Conservation (phyloP, 2,113 vertebrate species). For the Symphodus melops region DNA sequence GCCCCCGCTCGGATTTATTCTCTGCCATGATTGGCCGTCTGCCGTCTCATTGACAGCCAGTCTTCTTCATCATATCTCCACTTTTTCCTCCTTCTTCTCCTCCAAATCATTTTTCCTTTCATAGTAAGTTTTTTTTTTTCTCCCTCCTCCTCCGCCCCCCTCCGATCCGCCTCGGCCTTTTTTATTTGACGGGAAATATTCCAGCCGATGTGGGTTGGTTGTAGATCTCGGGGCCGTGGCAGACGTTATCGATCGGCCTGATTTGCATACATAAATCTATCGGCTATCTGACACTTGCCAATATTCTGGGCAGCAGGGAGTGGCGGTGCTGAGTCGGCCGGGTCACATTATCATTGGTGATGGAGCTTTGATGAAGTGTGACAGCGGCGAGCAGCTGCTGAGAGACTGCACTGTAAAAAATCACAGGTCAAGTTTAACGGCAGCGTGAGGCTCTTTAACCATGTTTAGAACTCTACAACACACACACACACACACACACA, state of each 20-base stretch:
- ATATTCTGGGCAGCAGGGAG: conserved; percentile 74
- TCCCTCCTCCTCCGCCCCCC: neutral
- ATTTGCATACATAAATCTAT: conserved; percentile 88
- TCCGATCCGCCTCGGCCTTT: conserved; percentile 54
- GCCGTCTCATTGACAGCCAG: conserved; percentile 57
- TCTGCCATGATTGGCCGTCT: conserved; percentile 59
- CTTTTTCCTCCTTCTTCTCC: conserved; percentile 61
- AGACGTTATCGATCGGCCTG: conserved; percentile 68
- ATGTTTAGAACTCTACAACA: neutral
- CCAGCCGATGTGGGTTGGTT: conserved; percentile 50
- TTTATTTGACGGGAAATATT: conserved; percentile 78
- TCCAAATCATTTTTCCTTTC: conserved; percentile 72
- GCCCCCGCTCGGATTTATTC: conserved; percentile 52
- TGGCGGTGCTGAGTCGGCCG: conserved; percentile 76
- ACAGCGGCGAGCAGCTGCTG: conserved; percentile 66
- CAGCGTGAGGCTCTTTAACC: neutral
- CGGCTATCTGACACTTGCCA: conserved; percentile 84
- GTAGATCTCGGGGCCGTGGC: conserved; percentile 74
- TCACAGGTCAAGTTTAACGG: neutral
- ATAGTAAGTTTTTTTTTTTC: conserved; percentile 66
- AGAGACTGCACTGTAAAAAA: conserved; percentile 53
- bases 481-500: no score
- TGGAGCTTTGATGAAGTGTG: conserved; percentile 84
- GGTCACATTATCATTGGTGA: conserved; percentile 81
- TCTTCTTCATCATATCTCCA: conserved; percentile 68